phyloP scores from a whole-genome alignment of 2,797 vertebrate genomes.

The Lagodon rhomboides region DNA sequence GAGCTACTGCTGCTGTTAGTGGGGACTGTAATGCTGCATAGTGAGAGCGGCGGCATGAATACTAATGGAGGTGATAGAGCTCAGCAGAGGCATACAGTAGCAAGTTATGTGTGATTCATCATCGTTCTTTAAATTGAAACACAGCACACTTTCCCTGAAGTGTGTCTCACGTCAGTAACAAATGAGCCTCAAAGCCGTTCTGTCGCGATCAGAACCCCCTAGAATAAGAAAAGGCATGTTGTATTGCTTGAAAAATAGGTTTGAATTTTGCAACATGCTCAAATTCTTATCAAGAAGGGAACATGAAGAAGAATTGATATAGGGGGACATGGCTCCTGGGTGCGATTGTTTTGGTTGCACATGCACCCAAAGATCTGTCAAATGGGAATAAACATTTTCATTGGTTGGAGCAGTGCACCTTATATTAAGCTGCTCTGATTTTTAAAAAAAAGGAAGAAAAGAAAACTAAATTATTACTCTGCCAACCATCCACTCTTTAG shows the following conservation, averaged over 20 bases:
- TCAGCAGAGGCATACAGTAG: conserved; percentile 35
- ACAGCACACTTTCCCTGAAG: background rate
- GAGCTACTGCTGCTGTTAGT: conserved; percentile 47
- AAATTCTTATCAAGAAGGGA: background rate
- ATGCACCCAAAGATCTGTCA: no score
- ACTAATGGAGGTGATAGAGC: conserved; percentile 59
- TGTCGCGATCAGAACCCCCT: background rate
- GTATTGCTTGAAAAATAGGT: background rate
- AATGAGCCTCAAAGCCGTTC: background rate
- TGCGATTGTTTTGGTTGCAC: no score
- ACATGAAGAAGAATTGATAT: background rate
- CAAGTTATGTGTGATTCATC: conserved; percentile 11
- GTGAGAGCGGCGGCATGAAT: conserved; percentile 66
- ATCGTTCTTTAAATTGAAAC: conserved; percentile 6
- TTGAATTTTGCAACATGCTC: background rate
- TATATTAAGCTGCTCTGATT: no score
- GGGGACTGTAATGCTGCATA: conserved; percentile 61
- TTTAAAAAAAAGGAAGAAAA: no score
- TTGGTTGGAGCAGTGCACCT: no score
- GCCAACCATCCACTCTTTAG: no score
- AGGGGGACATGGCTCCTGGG: no score
- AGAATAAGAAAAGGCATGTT: background rate
- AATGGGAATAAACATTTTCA: no score
- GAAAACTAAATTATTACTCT: no score
- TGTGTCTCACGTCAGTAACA: conserved; percentile 4